Conservation (phyloP, 2,888 invertebrate genomes). For the Drosophila meridionalis region DNA sequence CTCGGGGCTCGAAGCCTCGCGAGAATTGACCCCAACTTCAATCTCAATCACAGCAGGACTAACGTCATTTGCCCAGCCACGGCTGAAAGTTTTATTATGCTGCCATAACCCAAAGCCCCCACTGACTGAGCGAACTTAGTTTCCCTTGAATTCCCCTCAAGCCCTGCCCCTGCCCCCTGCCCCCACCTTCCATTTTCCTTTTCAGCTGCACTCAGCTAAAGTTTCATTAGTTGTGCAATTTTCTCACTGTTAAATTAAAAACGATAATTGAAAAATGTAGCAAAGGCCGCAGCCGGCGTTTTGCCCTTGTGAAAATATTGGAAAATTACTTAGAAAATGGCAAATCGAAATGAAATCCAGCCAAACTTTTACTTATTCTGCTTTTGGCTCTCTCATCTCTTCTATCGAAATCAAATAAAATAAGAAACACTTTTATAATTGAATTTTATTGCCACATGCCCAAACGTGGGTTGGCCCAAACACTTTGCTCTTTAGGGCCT, state of each 20-base stretch:
- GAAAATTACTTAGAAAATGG: conserved; percentile 65
- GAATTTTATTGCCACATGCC: conserved; percentile 54
- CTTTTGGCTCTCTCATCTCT: background rate
- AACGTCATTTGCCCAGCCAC: conserved; percentile 62
- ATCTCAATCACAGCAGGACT: conserved; percentile 76
- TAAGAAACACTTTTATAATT: conserved; percentile 63
- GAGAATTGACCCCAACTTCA: conserved; percentile 71
- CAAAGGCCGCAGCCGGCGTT: conserved; percentile 12
- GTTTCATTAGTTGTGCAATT: conserved; percentile 79
- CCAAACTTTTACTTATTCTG: conserved; percentile 2
- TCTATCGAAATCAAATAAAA: background rate
- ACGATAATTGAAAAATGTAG: conserved; percentile 80
- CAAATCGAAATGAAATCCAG: conserved; percentile 54
- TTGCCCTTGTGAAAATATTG: conserved; percentile 66
- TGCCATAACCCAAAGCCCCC: conserved; percentile 38
- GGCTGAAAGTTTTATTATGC: conserved; percentile 71
- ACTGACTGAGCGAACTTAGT: conserved; percentile 16
- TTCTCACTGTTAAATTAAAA: conserved; percentile 79
- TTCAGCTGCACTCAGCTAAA: conserved; percentile 45
- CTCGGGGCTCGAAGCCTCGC: conserved; percentile 36
- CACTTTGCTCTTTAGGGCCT: conserved; percentile 8
- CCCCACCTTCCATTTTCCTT: background rate
- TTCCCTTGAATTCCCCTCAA: background rate
- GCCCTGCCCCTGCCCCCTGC: background rate
- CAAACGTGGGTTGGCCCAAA: conserved; percentile 10